These are phyloP conservation scores for Aporrectodea caliginosa DNA, from an alignment of 1,140 invertebrate genomes.

Conservation along the genomic window DNA sequence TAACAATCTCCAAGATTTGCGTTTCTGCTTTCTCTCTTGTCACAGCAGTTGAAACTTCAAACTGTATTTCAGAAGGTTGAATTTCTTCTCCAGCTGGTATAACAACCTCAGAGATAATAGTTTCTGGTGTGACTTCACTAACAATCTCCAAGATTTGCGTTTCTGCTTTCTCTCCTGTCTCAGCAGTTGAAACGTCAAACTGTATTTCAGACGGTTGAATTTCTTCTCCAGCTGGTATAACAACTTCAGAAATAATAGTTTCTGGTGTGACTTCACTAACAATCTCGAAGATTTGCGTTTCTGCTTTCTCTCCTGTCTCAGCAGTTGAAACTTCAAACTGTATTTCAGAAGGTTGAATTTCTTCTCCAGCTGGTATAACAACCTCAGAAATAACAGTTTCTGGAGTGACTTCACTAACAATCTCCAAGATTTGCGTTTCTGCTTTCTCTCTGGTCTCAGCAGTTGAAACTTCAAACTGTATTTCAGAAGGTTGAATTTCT, in stretches of 20 bases:
- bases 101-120: background rate
- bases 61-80: background rate
- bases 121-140: background rate
- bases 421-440: background rate
- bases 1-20: background rate
- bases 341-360: background rate
- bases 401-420: background rate
- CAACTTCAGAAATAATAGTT: background rate
- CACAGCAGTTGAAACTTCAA: background rate
- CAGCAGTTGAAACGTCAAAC: conserved; percentile 24
- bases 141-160: conserved; percentile 14
- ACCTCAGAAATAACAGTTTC: background rate
- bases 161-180: background rate
- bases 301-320: background rate
- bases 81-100: background rate
- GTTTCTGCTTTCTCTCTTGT: background rate
- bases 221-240: background rate
- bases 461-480: background rate
- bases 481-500: background rate
- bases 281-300: background rate
- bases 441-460: background rate
- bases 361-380: background rate
- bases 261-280: background rate
- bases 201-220: conserved; percentile 7
- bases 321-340: background rate